Base-by-base conservation (phyloP, 37 sponge, comb jelly and placozoan genomes). In the Halichondria panicea region DNA sequence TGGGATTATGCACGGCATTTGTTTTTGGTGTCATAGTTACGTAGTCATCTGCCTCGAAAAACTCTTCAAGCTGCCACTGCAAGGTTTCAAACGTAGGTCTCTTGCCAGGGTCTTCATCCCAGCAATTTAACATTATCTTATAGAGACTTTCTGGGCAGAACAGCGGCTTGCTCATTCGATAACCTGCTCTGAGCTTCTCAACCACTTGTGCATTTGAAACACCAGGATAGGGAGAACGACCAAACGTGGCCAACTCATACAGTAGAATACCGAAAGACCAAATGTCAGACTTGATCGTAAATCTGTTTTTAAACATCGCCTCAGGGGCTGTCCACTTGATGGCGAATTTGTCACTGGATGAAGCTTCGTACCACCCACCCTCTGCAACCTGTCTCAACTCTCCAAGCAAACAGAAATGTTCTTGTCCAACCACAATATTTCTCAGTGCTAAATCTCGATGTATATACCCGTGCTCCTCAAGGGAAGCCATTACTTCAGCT, bases 11-110 rank as follows among this genome's bases (percentile, higher is more conserved):
- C n/a, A n/a, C n/a, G n/a, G n/a, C n/a, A n/a, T n/a, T n/a, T n/a
- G n/a, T n/a, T n/a, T n/a, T n/a, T n/a, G n/a, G n/a, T n/a, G n/a
- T n/a, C n/a, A n/a, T n/a, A n/a, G n/a, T n/a, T n/a, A n/a, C n/a
- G n/a, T n/a, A n/a, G n/a, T n/a, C n/a, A n/a, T n/a, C n/a, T 59
- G 61, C 8, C 30, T 67, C 40, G 55, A 65, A 80, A 55, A 82
- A 85, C 12, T 86, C 87, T 55, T 86, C 87, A 24, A 86, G 58
- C 25, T 67, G 66, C 81, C 87, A 81, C 60, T 81, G 81, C 25
- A 86, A 28, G 8, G 87, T 86, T 43, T 86, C 81, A 80, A 86
- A 86, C 0, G 81, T 86, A 37, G 87, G 87, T 53, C 87, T 24
- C 18, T 73, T 81, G n/a, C 40, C 68, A 8, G 78, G 72, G 8